Evolutionary conservation across 1,140 invertebrate genomes (phyloP).

Genomic region (Rhynchophorus ferrugineus): DNA sequence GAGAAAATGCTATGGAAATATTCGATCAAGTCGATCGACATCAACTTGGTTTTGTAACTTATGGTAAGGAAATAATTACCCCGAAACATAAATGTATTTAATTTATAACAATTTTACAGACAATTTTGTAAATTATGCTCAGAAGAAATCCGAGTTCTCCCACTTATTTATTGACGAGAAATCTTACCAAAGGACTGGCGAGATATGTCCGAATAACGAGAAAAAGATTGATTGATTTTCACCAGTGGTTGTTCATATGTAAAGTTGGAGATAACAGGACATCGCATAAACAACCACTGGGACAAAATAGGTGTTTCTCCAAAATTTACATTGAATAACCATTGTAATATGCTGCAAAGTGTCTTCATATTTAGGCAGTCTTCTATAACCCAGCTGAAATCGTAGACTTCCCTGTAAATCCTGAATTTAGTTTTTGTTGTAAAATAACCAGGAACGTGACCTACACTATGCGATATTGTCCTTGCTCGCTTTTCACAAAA

Average conservation of each 20-base stretch:
- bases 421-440: too few species aligned
- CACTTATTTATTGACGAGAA: constrained; percentile 42
- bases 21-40: constrained; percentile 45
- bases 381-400: too few species aligned
- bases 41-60: constrained; percentile 45
- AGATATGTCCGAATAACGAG: constrained; percentile 30
- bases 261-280: constrained; percentile 16
- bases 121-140: constrained; percentile 45
- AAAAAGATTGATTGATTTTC: constrained; percentile 32
- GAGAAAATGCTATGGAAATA: constrained; percentile 43
- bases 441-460: too few species aligned
- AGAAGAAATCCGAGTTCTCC: constrained; percentile 44
- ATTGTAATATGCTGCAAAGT: background rate
- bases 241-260: constrained; percentile 26
- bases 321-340: background rate
- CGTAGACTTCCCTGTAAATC: too few species aligned
- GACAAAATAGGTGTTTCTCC: background rate
- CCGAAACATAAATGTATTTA: constrained; percentile 12
- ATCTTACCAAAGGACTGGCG: constrained; percentile 28
- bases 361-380: background rate
- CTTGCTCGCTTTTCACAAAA: background rate
- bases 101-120: constrained; percentile 43
- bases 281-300: background rate
- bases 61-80: constrained; percentile 37
- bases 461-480: background rate